These are phyloP conservation scores for Pachyseris speciosa DNA, from an alignment of 64 coral and sea anemone genomes.

Conservation along the genomic window DNA sequence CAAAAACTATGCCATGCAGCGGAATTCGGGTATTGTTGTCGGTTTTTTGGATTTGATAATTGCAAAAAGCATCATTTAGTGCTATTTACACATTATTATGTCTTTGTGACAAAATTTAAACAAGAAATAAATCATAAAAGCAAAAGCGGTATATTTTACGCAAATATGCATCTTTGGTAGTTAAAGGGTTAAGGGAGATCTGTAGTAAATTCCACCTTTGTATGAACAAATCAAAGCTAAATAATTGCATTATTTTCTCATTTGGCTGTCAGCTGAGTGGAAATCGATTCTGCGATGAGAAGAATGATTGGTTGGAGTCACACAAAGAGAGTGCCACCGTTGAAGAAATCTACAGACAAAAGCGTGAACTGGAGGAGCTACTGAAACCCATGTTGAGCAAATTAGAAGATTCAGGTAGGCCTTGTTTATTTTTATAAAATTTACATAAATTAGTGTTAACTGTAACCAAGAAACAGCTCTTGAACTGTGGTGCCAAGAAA, in stretches of 20 bases:
- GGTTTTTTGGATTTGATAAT: too few relatives aligned
- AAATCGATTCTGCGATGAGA: conserved; percentile 95
- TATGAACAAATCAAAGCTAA: not conserved
- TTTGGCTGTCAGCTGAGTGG: conserved; percentile 76
- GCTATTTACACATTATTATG: too few relatives aligned
- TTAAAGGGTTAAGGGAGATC: too few relatives aligned
- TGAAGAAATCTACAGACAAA: conserved; percentile 86
- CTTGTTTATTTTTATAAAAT: not conserved
- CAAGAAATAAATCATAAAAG: too few relatives aligned
- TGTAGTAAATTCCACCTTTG: not conserved
- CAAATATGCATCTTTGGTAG: too few relatives aligned
- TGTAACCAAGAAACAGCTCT: not conserved
- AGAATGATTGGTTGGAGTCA: conserved; percentile 86
- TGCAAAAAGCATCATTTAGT: too few relatives aligned
- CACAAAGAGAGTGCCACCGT: conserved; percentile 78
- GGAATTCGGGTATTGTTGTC: too few relatives aligned
- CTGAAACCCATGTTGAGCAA: conserved; percentile 87
- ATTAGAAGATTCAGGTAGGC: conserved; percentile 89
- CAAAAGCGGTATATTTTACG: too few relatives aligned
- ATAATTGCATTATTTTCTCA: not conserved
- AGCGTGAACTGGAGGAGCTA: conserved; percentile 74
- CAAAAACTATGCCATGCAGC: too few relatives aligned
- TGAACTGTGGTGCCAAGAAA: too few relatives aligned
- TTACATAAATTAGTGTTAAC: not conserved
- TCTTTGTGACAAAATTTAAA: too few relatives aligned